Conservation (phyloP, 1,140 invertebrate genomes). For the Heliothis subflexa region DNA sequence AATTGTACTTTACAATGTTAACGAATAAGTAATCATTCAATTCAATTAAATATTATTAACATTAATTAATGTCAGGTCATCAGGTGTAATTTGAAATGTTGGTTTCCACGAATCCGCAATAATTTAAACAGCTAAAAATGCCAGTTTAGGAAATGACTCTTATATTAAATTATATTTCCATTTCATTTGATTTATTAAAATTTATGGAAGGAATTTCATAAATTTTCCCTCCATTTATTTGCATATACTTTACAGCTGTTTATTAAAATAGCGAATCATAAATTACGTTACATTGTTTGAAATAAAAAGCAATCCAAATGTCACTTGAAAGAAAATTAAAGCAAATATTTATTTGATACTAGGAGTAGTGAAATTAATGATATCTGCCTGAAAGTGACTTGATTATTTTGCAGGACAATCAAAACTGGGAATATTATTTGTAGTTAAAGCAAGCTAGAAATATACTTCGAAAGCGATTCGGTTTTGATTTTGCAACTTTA, state of each 20-base stretch:
- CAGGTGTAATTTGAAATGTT: background rate
- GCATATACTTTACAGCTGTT: slow-evolving; percentile 42
- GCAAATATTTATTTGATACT: background rate
- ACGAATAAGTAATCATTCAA: too few relatives aligned
- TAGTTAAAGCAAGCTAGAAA: too few relatives aligned
- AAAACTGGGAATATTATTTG: too few relatives aligned
- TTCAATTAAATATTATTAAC: too few relatives aligned
- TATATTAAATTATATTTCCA: slow-evolving; percentile 37
- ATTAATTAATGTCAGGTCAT: too few relatives aligned
- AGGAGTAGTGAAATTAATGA: background rate
- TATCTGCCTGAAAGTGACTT: too few relatives aligned
- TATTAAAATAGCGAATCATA: slow-evolving; percentile 38
- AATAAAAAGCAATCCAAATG: slow-evolving; percentile 32
- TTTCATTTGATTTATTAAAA: slow-evolving; percentile 28
- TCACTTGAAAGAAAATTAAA: background rate
- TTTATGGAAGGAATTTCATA: slow-evolving; percentile 37
- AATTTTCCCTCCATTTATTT: slow-evolving; percentile 37
- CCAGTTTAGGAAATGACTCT: slow-evolving; percentile 4
- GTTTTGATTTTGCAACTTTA: too few relatives aligned
- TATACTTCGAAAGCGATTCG: too few relatives aligned
- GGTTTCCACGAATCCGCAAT: background rate
- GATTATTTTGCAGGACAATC: too few relatives aligned
- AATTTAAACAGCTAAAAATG: background rate
- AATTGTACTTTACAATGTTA: too few relatives aligned
- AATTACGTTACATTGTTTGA: slow-evolving; percentile 24